phyloP scores from a whole-genome alignment of 2,113 vertebrate genomes.

The Pterophyllum scalare region DNA sequence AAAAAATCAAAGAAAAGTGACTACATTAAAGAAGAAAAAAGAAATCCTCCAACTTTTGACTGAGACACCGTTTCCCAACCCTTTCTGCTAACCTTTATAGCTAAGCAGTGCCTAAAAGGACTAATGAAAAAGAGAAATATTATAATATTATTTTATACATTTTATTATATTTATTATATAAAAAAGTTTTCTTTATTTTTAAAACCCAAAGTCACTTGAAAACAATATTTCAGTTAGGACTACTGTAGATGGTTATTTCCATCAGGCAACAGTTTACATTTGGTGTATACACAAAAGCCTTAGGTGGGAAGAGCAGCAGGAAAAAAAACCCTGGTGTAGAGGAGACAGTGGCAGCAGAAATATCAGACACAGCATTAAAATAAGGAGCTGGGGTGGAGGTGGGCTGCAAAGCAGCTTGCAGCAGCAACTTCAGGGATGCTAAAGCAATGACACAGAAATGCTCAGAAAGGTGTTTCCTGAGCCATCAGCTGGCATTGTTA shows the following conservation, averaged over 20 bases:
- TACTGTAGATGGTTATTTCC: neutral
- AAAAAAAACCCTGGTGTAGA: too few species aligned
- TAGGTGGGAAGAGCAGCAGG: neutral
- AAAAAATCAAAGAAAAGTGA: too few species aligned
- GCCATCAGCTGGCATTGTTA: neutral
- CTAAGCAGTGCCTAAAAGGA: neutral
- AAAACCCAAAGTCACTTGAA: neutral
- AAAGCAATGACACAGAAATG: neutral
- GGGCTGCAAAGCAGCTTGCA: neutral
- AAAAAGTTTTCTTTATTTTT: neutral
- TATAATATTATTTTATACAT: neutral
- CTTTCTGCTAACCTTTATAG: neutral
- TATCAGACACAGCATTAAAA: neutral
- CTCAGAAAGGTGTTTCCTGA: neutral
- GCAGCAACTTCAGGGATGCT: too few species aligned
- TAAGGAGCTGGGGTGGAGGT: neutral
- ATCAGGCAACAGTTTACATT: too few species aligned
- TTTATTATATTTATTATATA: neutral
- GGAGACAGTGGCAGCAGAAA: too few species aligned
- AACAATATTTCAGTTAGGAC: neutral
- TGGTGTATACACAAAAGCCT: neutral
- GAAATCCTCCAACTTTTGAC: neutral
- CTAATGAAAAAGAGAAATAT: neutral
- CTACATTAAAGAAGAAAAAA: neutral
- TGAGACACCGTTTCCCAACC: neutral